Evolutionary conservation across 2,888 invertebrate species (phyloP).

Genomic region (Watsonalla binaria): DNA sequence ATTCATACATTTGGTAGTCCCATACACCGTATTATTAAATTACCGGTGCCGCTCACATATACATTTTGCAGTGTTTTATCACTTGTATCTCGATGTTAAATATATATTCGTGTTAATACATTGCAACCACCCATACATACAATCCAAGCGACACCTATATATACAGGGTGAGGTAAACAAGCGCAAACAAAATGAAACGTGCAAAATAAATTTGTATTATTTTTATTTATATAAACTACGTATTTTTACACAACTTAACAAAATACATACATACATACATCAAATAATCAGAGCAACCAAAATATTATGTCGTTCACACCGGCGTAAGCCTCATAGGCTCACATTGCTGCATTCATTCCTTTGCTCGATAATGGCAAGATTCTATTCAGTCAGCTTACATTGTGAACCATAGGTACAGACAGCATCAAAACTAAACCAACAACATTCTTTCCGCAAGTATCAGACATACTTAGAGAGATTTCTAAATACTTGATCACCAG

Average conservation of each 20-base stretch:
- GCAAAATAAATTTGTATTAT: conserved; percentile 64
- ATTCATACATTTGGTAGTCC: too few relatives aligned
- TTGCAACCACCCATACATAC: not conserved
- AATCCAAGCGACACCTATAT: conserved; percentile 36
- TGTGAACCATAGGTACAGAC: not conserved
- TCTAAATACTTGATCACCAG: too few relatives aligned
- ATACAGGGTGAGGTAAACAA: conserved; percentile 28
- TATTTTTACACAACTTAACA: conserved; percentile 79
- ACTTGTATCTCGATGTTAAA: not conserved
- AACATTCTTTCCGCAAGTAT: too few relatives aligned
- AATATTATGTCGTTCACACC: conserved; percentile 59
- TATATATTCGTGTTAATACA: not conserved
- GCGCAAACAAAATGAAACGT: conserved; percentile 60
- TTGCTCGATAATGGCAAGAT: conserved; percentile 29
- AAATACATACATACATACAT: conserved; percentile 76
- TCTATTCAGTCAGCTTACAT: conserved; percentile 24
- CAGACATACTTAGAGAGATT: too few relatives aligned
- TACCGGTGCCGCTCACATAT: too few relatives aligned
- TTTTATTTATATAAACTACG: conserved; percentile 73
- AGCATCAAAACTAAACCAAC: too few relatives aligned
- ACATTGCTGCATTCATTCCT: conserved; percentile 30
- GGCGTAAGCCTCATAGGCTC: conserved; percentile 19
- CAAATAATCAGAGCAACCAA: conserved; percentile 74
- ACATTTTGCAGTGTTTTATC: too few relatives aligned
- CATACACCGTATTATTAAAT: too few relatives aligned